These are phyloP conservation scores for Pelecanus crispus DNA, from an alignment of 2,113 vertebrate species.

Conservation along the genomic window DNA sequence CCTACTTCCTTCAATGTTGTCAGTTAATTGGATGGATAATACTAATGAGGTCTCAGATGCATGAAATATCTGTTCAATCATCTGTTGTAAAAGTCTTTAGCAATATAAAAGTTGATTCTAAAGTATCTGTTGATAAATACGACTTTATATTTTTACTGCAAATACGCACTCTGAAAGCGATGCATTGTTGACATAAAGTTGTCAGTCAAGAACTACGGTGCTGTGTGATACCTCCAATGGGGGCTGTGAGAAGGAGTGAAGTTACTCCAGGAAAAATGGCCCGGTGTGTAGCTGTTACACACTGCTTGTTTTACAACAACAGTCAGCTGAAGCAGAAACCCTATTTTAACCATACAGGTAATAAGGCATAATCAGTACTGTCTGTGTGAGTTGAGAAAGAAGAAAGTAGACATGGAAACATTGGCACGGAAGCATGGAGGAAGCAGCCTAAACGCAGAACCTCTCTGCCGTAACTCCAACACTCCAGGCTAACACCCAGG, in stretches of 20 bases:
- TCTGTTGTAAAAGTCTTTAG: neutral
- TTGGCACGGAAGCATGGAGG: neutral
- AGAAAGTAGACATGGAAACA: neutral
- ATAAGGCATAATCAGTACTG: neutral
- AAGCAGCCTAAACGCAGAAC: neutral
- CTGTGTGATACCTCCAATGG: neutral
- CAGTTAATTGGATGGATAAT: neutral
- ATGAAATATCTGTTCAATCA: neutral
- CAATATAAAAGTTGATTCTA: neutral
- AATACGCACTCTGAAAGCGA: neutral
- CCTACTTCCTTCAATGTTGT: neutral
- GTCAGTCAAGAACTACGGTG: neutral
- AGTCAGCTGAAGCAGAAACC: neutral
- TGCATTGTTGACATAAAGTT: neutral
- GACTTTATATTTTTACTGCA: neutral
- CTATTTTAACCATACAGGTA: neutral
- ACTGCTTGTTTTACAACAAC: neutral
- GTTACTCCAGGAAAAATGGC: neutral
- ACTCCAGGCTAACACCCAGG: neutral
- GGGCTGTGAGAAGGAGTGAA: neutral
- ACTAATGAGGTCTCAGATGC: neutral
- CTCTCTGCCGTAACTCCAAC: neutral
- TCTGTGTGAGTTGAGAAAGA: neutral
- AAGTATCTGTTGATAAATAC: neutral
- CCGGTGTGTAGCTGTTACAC: neutral